Evolutionary conservation across 2,797 vertebrate species (phyloP), one percentile per base, ranked within the genome.

Genomic region (Erethizon dorsatum): DNA sequence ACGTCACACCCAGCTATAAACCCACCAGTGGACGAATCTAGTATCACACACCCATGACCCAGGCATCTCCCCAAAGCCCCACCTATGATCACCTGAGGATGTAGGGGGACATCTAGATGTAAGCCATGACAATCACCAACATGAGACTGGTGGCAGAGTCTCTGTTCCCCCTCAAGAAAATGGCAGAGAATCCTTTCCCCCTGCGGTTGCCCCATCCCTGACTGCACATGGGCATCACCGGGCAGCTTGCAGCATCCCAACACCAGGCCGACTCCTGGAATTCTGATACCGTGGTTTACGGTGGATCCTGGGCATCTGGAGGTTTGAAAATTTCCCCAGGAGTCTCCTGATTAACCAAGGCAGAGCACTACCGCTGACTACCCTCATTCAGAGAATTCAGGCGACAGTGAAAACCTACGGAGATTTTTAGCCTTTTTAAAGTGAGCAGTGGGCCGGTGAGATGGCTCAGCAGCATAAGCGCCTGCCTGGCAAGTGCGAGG

Each of bases 151-250:
- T 26, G 28, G 54, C 12, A 33, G 45, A 79, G 12, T 37, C 52
- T 37, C 41, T 4, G 10, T 73, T 73, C 57, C 6, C 18, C 57
- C 52, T 2, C 26, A 57, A 45, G 22, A 91, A 80, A 37, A 52
- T 28, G 65, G 37, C 50, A 59, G 75, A 2, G 12, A 52, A 20
- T 28, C 14, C 12, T 22, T 50, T 41, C n/a, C 1, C 28, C 31
- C 20, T 4, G 0, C 0, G 20, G 15, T 10, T 10, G 17, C n/a
- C 80, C n/a, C 80, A 52, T 24, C 37, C 18, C 37, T 47, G 83
- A n/a, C 22, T 0, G 20, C 13, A 33, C 8, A 13, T 1, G 28
- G 26, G 14, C 31, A 47, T 45, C 37, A 24, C 24, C 37, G 0
- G 37, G 45, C 4, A 11, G n/a, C 13, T 5, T 4, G 15, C 24